These are phyloP conservation scores for Arremon brunneinucha DNA, from an alignment of 2,797 vertebrate species.

Conservation along the genomic window DNA sequence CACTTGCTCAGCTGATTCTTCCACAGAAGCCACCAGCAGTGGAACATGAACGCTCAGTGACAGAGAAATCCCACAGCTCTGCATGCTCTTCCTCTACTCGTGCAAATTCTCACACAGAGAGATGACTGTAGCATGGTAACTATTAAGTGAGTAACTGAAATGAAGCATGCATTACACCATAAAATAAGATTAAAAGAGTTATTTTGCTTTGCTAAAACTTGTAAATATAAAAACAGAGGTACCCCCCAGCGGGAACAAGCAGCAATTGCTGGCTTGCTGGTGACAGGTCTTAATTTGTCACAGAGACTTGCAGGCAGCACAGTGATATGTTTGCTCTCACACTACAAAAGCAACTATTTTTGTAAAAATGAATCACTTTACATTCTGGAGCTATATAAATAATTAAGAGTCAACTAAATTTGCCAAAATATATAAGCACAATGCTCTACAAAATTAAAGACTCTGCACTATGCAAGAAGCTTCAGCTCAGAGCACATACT, in stretches of 20 bases:
- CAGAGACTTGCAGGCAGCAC: background rate
- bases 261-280: background rate
- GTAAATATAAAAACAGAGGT: background rate
- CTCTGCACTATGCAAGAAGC: background rate
- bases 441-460: background rate
- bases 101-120: background rate
- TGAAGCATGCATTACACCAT: accelerated
- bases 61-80: background rate
- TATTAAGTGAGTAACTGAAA: background rate
- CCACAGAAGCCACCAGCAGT: background rate
- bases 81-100: accelerated
- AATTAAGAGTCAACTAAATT: background rate
- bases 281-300: background rate
- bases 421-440: background rate
- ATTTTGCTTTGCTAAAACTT: background rate
- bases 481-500: background rate
- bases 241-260: background rate
- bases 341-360: background rate
- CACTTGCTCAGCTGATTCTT: background rate
- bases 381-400: background rate
- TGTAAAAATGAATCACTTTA: background rate
- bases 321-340: background rate
- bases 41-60: no score
- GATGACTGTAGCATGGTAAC: accelerated
- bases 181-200: background rate